phyloP scores from a whole-genome alignment of 2,797 vertebrate species.

The Enteromius thamalakanensis region DNA sequence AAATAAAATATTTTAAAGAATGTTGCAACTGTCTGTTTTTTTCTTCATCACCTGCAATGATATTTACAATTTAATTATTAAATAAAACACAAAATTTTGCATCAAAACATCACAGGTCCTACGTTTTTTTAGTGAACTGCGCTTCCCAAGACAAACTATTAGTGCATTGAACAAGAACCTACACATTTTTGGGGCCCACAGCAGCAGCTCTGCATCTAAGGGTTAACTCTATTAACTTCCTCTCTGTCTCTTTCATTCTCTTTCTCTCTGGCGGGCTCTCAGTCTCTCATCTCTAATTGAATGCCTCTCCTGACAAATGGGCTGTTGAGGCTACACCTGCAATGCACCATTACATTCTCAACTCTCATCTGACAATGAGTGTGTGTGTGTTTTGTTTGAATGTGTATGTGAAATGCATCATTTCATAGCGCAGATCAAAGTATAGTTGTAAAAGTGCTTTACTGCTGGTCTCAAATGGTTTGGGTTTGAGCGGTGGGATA shows the following conservation, averaged over 20 bases:
- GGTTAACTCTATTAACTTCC: slow-evolving; percentile 43
- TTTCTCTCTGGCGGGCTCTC: slow-evolving; percentile 42
- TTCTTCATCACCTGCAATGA: background rate
- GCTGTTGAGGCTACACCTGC: slow-evolving; percentile 72
- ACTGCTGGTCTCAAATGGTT: slow-evolving; percentile 38
- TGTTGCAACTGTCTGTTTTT: background rate
- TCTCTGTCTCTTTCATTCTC: slow-evolving; percentile 44
- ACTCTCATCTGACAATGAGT: slow-evolving; percentile 60
- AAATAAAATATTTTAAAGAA: background rate
- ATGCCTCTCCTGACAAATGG: slow-evolving; percentile 73
- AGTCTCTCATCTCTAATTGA: slow-evolving; percentile 68
- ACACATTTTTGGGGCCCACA: background rate
- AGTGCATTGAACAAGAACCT: background rate
- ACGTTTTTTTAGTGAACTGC: background rate
- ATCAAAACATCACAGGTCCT: background rate
- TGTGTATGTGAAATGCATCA: slow-evolving; percentile 31
- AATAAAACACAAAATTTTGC: background rate
- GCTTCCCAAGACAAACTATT: background rate
- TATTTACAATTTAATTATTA: background rate
- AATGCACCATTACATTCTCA: slow-evolving; percentile 70
- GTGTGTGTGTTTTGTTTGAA: slow-evolving; percentile 42
- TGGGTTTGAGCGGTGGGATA: background rate
- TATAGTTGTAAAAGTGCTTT: slow-evolving; percentile 28
- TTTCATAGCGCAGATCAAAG: slow-evolving; percentile 42
- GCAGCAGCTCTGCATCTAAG: slow-evolving; percentile 24